Conservation (phyloP, 2,113 vertebrate genomes). For the Brachyhypopomus occidentalis region DNA sequence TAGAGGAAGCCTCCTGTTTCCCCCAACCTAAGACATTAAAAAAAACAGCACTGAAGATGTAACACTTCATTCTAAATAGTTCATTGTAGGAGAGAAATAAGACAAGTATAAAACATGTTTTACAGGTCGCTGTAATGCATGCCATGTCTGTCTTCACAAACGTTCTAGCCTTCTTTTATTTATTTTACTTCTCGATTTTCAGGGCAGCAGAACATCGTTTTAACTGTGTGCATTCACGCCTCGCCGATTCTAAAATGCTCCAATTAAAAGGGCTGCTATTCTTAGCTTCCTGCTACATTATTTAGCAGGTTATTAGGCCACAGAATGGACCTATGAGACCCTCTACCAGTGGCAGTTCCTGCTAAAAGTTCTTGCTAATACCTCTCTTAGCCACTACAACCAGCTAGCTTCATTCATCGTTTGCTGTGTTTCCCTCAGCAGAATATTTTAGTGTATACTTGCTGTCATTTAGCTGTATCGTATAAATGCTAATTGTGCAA, state of each 20-base stretch:
- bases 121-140: background rate
- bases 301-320: constrained; percentile 11
- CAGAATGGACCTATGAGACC: background rate
- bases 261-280: constrained; percentile 20
- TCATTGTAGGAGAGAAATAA: too few species aligned
- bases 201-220: constrained; percentile 1
- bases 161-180: too few species aligned
- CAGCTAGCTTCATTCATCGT: background rate
- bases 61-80: too few species aligned
- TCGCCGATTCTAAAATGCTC: constrained; percentile 22
- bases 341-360: background rate
- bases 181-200: background rate
- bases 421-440: background rate
- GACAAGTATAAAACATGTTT: background rate
- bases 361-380: background rate
- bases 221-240: constrained; percentile 1
- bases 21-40: too few species aligned
- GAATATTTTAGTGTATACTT: background rate
- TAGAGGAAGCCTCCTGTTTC: too few species aligned
- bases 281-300: constrained; percentile 12
- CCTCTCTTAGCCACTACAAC: background rate
- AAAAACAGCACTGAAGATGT: too few species aligned
- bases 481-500: background rate
- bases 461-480: background rate
- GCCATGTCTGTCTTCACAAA: background rate